Percentiles rank a stretch among this genome's conserved stretches.
Conservation (phyloP, 2,797 vertebrate genomes). For the Miichthys miiuy region DNA sequence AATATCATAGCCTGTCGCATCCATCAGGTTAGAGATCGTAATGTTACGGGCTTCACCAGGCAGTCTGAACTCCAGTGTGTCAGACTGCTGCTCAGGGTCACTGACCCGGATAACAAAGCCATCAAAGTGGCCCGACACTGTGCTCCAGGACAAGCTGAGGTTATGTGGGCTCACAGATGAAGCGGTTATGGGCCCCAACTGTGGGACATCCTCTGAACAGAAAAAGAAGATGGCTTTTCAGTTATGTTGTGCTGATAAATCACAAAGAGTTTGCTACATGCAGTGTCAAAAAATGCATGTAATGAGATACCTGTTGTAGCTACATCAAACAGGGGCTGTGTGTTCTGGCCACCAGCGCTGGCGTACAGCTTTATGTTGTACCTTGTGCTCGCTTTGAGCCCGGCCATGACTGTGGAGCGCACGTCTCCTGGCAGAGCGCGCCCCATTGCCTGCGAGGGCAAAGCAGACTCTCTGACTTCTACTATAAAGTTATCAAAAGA, state of each 20-base stretch:
- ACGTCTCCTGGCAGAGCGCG: conserved; percentile 79
- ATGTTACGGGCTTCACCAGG: conserved; percentile 81
- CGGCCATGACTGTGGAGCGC: conserved; percentile 83
- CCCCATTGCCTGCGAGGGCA: conserved; percentile 86
- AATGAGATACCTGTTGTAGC: conserved; percentile 88
- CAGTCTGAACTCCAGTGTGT: conserved; percentile 86
- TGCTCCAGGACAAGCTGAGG: conserved; percentile 91
- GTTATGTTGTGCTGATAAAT: conserved; percentile 38
- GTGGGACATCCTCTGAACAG: conserved; percentile 89
- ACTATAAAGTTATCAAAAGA: conserved; percentile 90
- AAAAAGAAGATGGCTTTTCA: conserved; percentile 74
- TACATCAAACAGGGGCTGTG: conserved; percentile 83
- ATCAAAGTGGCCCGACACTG: conserved; percentile 87
- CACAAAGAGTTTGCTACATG: conserved; percentile 27
- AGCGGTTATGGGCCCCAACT: conserved; percentile 87
- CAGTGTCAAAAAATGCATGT: conserved; percentile 29
- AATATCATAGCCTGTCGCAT: conserved; percentile 88
- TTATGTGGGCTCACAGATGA: conserved; percentile 87
- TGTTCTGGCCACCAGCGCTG: conserved; percentile 81
- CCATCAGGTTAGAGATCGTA: conserved; percentile 86
- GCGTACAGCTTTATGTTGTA: conserved; percentile 89
- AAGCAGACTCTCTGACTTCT: conserved; percentile 90
- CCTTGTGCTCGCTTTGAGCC: conserved; percentile 87
- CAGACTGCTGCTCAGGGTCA: conserved; percentile 81
- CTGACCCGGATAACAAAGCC: conserved; percentile 87